Evolutionary conservation across 2,888 invertebrate genomes (phyloP).

Genomic region (Melipona beecheii): DNA sequence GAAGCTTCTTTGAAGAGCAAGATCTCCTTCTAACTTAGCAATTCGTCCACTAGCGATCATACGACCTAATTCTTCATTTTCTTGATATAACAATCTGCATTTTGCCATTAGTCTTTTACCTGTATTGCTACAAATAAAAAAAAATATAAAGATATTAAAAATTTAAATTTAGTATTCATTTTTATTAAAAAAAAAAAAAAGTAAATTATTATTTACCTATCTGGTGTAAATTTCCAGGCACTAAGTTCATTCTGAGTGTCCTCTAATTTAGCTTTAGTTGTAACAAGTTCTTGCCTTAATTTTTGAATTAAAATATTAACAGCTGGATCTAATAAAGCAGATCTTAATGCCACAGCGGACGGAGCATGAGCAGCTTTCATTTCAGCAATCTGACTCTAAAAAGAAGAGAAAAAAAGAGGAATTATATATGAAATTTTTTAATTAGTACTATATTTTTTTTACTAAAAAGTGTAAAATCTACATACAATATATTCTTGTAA

Average conservation of each 20-base stretch:
- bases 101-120: slow-evolving; percentile 99
- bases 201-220: slow-evolving; percentile 86
- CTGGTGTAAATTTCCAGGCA: slow-evolving; percentile 99
- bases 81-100: slow-evolving; percentile 96
- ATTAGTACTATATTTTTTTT: neutral
- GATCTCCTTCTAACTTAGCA: slow-evolving; percentile 97
- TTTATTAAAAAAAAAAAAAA: neutral
- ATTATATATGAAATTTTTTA: slow-evolving; percentile 16
- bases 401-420: slow-evolving; percentile 50
- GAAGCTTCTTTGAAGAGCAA: slow-evolving; percentile 97
- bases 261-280: slow-evolving; percentile 95
- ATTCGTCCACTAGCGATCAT: slow-evolving; percentile 97
- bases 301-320: slow-evolving; percentile 97
- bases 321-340: slow-evolving; percentile 96
- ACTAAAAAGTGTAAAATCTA: slow-evolving; percentile 69
- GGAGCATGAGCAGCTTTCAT: slow-evolving; percentile 95
- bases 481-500: slow-evolving; percentile 97
- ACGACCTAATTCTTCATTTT: slow-evolving; percentile 98
- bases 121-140: slow-evolving; percentile 89
- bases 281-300: slow-evolving; percentile 94
- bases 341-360: slow-evolving; percentile 89
- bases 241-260: slow-evolving; percentile 98
- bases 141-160: slow-evolving; percentile 13
- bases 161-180: slow-evolving; percentile 12
- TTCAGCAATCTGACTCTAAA: slow-evolving; percentile 96